Evolutionary conservation across 2,888 invertebrate species (phyloP).

Genomic region (Endomychus coccineus): DNA sequence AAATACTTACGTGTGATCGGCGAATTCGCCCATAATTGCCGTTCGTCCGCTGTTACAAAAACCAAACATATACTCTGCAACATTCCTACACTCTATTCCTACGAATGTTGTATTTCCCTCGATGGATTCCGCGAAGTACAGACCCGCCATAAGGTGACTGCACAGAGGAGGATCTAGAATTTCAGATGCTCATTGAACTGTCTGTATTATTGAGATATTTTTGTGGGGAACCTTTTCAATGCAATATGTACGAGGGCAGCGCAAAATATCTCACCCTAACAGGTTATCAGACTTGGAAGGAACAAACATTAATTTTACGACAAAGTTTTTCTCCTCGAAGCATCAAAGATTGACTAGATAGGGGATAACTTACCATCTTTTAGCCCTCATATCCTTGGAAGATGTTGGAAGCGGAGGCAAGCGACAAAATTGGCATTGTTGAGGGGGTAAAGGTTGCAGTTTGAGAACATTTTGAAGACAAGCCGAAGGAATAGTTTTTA

Average conservation of each 20-base stretch:
- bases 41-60: conserved; percentile 40
- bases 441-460: no score
- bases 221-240: not conserved
- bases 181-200: no score
- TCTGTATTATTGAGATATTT: not conserved
- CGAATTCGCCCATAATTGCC: conserved; percentile 38
- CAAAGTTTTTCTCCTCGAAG: no score
- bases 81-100: conserved; percentile 54
- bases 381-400: no score
- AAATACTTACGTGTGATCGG: conserved; percentile 28
- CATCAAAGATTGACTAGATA: no score
- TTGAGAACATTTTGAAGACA: no score
- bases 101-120: conserved; percentile 50
- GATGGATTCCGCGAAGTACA: conserved; percentile 58
- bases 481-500: no score
- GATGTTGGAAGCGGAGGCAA: no score
- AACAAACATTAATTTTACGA: conserved; percentile 3
- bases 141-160: conserved; percentile 54
- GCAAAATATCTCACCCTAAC: no score
- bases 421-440: no score
- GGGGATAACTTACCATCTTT: not conserved
- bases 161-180: conserved; percentile 49
- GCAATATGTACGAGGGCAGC: no score
- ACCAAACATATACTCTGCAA: conserved; percentile 49
- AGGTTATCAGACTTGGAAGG: conserved; percentile 4